phyloP scores from a whole-genome alignment of 2,797 vertebrate genomes.

The Rhincodon typus region DNA sequence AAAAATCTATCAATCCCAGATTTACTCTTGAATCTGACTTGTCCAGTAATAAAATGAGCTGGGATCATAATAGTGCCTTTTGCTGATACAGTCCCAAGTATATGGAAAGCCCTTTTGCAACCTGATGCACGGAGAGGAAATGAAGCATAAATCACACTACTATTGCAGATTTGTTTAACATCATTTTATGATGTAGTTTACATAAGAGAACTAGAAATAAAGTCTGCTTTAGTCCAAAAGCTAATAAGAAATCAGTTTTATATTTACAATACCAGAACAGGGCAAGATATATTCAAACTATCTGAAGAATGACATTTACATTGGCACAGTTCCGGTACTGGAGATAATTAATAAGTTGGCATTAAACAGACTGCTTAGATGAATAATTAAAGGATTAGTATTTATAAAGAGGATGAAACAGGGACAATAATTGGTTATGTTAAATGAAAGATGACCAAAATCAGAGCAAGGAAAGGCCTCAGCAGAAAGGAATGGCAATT shows the following conservation, averaged over 20 bases:
- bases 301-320: slow-evolving; percentile 4
- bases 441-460: neutral
- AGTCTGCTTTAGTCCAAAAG: neutral
- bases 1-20: too few species aligned
- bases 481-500: neutral
- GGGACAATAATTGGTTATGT: neutral
- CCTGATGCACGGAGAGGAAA: neutral
- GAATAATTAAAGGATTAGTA: slow-evolving; percentile 12
- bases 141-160: neutral
- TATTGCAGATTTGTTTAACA: neutral
- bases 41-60: too few species aligned
- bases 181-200: neutral
- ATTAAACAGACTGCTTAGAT: slow-evolving; percentile 11
- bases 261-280: neutral
- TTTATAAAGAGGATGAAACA: neutral
- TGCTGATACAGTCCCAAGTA: neutral
- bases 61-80: neutral
- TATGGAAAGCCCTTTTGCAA: neutral
- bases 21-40: too few species aligned
- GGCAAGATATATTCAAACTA: neutral
- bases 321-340: neutral
- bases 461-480: neutral
- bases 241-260: neutral
- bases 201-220: neutral
- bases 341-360: slow-evolving; percentile 11